phyloP scores from a whole-genome alignment of 1,140 invertebrate species.

The Ceratina australensis region DNA sequence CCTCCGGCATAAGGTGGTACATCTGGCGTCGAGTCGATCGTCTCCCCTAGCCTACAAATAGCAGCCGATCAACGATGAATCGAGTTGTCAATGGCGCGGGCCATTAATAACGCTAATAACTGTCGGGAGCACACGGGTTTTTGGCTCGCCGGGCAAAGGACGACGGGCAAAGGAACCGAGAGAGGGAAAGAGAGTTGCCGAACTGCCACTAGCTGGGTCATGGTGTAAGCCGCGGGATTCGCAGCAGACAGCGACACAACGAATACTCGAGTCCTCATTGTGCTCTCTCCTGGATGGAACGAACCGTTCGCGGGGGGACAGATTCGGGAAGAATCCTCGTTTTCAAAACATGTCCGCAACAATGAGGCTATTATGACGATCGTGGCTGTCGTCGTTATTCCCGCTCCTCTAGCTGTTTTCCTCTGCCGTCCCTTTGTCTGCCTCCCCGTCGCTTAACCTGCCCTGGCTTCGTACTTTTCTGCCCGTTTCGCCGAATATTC shows the following conservation, averaged over 20 bases:
- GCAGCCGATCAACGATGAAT: slow-evolving; percentile 55
- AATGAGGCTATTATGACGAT: slow-evolving; percentile 78
- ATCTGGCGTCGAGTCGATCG: slow-evolving; percentile 54
- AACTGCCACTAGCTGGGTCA: slow-evolving; percentile 55
- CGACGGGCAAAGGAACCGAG: slow-evolving; percentile 7
- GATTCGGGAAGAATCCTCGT: slow-evolving; percentile 67
- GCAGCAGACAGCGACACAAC: slow-evolving; percentile 78
- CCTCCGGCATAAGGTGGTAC: slow-evolving; percentile 37
- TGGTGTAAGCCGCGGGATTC: slow-evolving; percentile 68
- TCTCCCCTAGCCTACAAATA: slow-evolving; percentile 47
- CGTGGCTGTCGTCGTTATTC: slow-evolving; percentile 63
- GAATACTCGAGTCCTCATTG: slow-evolving; percentile 77
- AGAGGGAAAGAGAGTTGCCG: slow-evolving; percentile 16
- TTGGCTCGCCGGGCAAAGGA: slow-evolving; percentile 49
- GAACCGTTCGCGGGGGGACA: not conserved
- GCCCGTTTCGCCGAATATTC: slow-evolving; percentile 18
- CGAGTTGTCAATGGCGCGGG: slow-evolving; percentile 67
- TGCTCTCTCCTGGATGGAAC: slow-evolving; percentile 49
- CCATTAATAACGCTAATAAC: slow-evolving; percentile 79
- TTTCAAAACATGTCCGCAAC: slow-evolving; percentile 79
- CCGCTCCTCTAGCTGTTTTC: slow-evolving; percentile 17
- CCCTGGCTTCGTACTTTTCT: slow-evolving; percentile 36
- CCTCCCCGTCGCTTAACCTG: no score
- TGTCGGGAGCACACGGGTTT: slow-evolving; percentile 60
- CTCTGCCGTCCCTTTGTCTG: not conserved